Conservation (phyloP, 2,888 invertebrate genomes). For the Griposia aprilina region DNA sequence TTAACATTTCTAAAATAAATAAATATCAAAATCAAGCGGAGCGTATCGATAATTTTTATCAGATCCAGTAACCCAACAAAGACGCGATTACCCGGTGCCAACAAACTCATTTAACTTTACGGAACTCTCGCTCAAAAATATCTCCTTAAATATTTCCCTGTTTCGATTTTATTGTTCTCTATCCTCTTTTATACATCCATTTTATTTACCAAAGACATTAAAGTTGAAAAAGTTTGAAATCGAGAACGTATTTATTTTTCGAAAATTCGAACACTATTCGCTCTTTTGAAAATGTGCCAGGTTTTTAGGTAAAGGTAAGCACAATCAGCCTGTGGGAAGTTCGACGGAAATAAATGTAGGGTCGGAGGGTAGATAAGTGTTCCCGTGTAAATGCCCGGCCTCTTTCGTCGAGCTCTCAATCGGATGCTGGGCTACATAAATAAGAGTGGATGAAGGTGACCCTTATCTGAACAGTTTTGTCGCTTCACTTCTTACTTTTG, state of each 20-base stretch:
- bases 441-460: constrained; percentile 86
- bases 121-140: constrained; percentile 84
- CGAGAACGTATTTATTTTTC: constrained; percentile 9
- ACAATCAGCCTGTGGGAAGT: constrained; percentile 82
- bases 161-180: constrained; percentile 87
- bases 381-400: constrained; percentile 84
- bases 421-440: constrained; percentile 89
- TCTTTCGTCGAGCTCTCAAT: constrained; percentile 84
- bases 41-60: constrained; percentile 83
- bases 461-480: constrained; percentile 82
- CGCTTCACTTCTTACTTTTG: constrained; percentile 80
- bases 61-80: constrained; percentile 85
- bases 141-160: constrained; percentile 83
- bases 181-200: constrained; percentile 84
- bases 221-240: constrained; percentile 64
- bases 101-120: constrained; percentile 90
- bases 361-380: constrained; percentile 88
- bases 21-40: constrained; percentile 67
- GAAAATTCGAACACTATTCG: constrained; percentile 6
- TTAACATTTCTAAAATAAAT: constrained; percentile 57
- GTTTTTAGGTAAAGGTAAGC: constrained; percentile 69
- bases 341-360: constrained; percentile 88
- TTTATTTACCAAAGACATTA: constrained; percentile 85
- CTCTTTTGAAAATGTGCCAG: constrained; percentile 41
- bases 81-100: constrained; percentile 83